Evolutionary conservation across 2,113 vertebrate species (phyloP).

Genomic region (Promerops cafer): DNA sequence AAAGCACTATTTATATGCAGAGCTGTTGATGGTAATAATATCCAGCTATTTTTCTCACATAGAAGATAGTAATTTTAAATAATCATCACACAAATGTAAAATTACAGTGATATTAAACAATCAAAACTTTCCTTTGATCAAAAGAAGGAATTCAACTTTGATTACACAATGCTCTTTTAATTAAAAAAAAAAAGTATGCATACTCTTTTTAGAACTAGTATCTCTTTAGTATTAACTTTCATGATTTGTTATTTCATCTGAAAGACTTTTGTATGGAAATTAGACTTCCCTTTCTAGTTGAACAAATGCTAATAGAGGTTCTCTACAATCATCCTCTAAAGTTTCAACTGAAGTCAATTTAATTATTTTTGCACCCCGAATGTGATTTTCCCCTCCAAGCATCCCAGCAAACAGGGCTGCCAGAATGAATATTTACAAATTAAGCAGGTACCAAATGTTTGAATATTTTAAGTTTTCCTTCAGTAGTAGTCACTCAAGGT

Average conservation of each 20-base stretch:
- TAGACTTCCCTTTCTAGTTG: not conserved
- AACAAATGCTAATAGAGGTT: not conserved
- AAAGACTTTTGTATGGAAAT: constrained; percentile 32
- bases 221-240: not conserved
- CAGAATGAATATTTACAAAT: not conserved
- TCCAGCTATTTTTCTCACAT: not conserved
- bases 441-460: not conserved
- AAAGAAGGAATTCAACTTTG: not conserved
- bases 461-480: not conserved
- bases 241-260: constrained; percentile 1
- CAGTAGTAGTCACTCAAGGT: not conserved
- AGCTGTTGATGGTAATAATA: not conserved
- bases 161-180: not conserved
- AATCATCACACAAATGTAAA: not conserved
- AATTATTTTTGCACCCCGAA: not conserved
- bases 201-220: not conserved
- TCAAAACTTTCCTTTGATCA: not conserved
- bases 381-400: not conserved
- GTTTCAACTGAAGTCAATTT: not conserved
- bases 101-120: not conserved
- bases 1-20: not conserved
- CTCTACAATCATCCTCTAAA: not conserved
- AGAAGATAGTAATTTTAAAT: not conserved
- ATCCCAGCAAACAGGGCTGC: not conserved
- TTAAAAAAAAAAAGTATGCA: not conserved